Evolutionary conservation across 2,113 vertebrate genomes (phyloP).

Genomic region (Sinocyclocheilus grahami): DNA sequence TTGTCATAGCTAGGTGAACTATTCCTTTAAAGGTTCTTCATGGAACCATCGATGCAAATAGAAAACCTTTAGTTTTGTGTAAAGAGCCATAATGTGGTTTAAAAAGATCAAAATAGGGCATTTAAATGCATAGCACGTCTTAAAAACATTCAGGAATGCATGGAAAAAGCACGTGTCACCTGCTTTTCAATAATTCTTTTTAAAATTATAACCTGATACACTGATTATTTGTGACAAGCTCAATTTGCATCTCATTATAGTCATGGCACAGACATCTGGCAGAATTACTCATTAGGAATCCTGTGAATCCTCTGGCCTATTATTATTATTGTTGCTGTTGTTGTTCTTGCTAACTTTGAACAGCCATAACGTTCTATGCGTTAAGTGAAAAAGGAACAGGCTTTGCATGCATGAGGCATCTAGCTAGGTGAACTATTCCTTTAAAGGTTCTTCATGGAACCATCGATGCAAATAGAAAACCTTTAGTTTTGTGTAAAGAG

Average conservation of each 20-base stretch:
- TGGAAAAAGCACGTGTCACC: not conserved
- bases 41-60: not conserved
- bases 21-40: not conserved
- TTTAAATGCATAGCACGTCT: not conserved
- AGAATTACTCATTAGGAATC: slow-evolving; percentile 16
- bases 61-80: not conserved
- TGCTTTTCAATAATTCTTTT: slow-evolving; percentile 40
- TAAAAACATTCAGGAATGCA: not conserved
- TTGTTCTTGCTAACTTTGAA: not conserved
- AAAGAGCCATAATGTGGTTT: not conserved
- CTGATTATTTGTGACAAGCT: slow-evolving; percentile 57
- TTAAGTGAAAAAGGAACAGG: not conserved
- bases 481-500: not conserved
- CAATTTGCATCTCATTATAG: slow-evolving; percentile 58
- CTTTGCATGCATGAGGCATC: not conserved
- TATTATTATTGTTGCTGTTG: not conserved
- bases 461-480: too few species aligned
- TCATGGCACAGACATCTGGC: slow-evolving; percentile 56
- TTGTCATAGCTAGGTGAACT: too few species aligned
- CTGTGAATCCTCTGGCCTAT: not conserved
- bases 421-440: too few species aligned
- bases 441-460: not conserved
- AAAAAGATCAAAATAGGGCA: not conserved
- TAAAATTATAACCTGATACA: slow-evolving; percentile 44
- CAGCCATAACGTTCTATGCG: not conserved